Conservation (phyloP, 2,797 vertebrate species). For the Adelosebastes latens region DNA sequence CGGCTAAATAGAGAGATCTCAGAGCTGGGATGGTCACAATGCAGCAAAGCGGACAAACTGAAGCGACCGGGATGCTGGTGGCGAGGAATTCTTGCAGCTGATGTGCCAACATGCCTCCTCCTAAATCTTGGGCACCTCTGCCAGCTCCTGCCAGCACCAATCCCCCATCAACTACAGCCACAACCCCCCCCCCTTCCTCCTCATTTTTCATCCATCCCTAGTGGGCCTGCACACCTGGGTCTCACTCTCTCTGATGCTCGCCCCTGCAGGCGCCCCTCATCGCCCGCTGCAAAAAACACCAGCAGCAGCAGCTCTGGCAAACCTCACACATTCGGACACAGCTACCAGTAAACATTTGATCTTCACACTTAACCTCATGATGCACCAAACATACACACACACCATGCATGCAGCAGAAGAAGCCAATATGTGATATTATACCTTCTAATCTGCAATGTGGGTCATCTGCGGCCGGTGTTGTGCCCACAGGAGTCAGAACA, state of each 20-base stretch:
- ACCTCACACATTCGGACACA: conserved; percentile 45
- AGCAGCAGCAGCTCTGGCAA: conserved; percentile 38
- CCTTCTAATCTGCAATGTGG: conserved; percentile 48
- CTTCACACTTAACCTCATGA: conserved; percentile 33
- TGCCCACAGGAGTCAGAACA: conserved; percentile 64
- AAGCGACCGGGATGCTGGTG: not conserved
- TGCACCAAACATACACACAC: conserved; percentile 1
- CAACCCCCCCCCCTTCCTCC: conserved; percentile 26
- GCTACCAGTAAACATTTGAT: conserved; percentile 53
- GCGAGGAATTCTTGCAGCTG: conserved; percentile 47
- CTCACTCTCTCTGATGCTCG: conserved; percentile 36
- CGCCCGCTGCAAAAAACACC: conserved; percentile 33
- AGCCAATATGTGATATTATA: conserved; percentile 26
- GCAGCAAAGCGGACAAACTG: conserved; percentile 21
- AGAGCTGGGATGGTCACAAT: conserved; percentile 54
- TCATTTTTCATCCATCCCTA: conserved; percentile 74
- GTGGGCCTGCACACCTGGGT: conserved; percentile 76
- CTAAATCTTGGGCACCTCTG: conserved; percentile 65
- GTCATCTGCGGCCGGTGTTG: conserved; percentile 40
- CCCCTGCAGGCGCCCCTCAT: conserved; percentile 51
- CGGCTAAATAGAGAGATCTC: conserved; percentile 77
- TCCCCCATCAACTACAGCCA: conserved; percentile 51
- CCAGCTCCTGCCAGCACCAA: conserved; percentile 66
- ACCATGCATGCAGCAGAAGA: not conserved
- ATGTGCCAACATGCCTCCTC: conserved; percentile 62